Base-by-base conservation (phyloP, 2,113 vertebrate genomes). In the Mohoua ochrocephala region DNA sequence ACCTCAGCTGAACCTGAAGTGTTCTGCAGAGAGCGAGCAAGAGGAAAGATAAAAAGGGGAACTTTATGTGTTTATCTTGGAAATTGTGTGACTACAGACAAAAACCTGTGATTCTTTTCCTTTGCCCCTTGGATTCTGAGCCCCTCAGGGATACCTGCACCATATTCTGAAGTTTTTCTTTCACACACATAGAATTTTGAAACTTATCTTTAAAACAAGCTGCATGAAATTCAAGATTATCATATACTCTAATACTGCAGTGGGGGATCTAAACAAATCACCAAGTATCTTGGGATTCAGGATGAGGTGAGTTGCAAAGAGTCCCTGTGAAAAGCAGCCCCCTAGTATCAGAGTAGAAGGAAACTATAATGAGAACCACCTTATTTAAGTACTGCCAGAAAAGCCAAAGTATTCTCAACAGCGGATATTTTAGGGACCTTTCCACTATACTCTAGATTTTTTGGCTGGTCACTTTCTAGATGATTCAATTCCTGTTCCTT, bases 401-500 rank as follows among this genome's bases (percentile, higher is more conserved):
- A 83, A 75, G 7, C 28, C 75, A 87, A 95, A 45, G n/a, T 87
- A 37, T 77, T 89, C 45, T 87, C 59, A 89, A 73, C n/a, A 89
- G 22, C n/a, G 69, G 63, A 87, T 78, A 89, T 91, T 95, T 93
- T 60, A 91, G 30, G 74, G 89, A 73, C 49, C 50, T 79, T 94
- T 94, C 79, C 30, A 61, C 67, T 39, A 69, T 61, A 57, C 63
- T 96, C 87, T 94, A 65, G 63, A 89, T 83, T 91, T 91, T 95
- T 94, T 89, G 79, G 83, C 90, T 80, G 33, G 75, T 90, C 63
- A 83, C 63, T 90, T 85, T 87, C 59, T 83, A 93, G 78, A 93
- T 95, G 54, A 96, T 91, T 81, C 91, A 95, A 73, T 86, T 86
- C 68, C 68, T 80, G 31, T 77, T 96, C 27, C 74, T 87, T 85